Base-by-base conservation (phyloP, 2,113 vertebrate species). In the Centrocercus urophasianus region DNA sequence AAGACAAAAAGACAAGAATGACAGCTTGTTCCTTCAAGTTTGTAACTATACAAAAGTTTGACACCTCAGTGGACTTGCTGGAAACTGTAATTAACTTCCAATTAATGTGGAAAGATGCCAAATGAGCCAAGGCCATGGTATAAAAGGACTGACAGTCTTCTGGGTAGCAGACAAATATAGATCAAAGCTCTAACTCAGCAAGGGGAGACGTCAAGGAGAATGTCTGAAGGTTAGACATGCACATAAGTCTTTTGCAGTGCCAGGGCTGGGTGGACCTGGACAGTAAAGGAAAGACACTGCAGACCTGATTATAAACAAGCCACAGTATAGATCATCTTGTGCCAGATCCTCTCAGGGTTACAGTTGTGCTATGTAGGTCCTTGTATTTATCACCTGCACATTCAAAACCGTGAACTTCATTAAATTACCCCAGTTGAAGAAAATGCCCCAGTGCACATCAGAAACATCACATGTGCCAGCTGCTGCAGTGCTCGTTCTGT, bases 61-160 rank as follows among this genome's bases (percentile, higher is more conserved):
- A 27, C 60, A 87, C 73, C 66, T 86, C 73, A 61, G 36, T 69
- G 78, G 86, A 65, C 84, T 87, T 86, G 42, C 43, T 93, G 24
- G 48, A 84, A 90, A 73, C 32, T 47, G 83, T 94, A 93, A 94
- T 92, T 95, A 96, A 89, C 85, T 93, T 87, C 60, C 75, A 86
- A 14, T 89, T 95, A 86, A 85, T 13, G 32, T 77, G 89, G 89
- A 65, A 78, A 88, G 83, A 57, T 83, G 89, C 84, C 94, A 96
- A 30, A 93, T 70, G 56, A 85, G 82, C 84, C 74, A 48, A 60
- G 47, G 56, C 69, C 28, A 3, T 24, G 22, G 47, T 78, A 56
- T 73, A 88, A 71, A 93, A 74, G 69, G 88, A 60, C 76, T 89
- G 82, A 76, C 63, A 71, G 72, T 52, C 82, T 93, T 59, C 85